Conservation (phyloP, 2,113 vertebrate species). For the Muntiacus muntjak region DNA sequence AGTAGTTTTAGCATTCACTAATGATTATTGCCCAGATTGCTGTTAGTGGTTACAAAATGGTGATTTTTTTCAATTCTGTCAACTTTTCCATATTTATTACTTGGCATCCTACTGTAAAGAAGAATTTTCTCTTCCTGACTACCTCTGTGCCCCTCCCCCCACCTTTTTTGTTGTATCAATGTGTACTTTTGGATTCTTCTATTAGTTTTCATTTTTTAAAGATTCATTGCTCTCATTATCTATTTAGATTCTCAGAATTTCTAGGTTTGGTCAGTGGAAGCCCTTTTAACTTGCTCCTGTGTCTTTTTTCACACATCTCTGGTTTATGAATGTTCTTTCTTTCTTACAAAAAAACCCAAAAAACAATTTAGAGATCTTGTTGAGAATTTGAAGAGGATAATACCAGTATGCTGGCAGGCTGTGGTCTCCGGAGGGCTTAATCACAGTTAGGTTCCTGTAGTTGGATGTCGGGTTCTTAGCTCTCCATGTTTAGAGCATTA, state of each 20-base stretch:
- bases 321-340: neutral
- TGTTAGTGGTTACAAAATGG: neutral
- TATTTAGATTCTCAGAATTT: neutral
- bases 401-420: neutral
- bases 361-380: neutral
- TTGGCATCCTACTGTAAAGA: neutral
- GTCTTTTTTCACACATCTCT: neutral
- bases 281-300: neutral
- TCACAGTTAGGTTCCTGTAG: neutral
- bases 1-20: neutral
- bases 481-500: neutral
- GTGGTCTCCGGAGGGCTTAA: neutral
- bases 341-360: neutral
- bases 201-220: neutral
- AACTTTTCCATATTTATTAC: neutral
- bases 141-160: fast-evolving
- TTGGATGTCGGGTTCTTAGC: neutral
- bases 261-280: neutral
- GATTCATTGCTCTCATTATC: neutral
- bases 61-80: neutral
- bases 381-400: neutral
- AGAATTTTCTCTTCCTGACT: neutral
- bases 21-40: neutral
- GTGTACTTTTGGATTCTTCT: neutral
- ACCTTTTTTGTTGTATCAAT: neutral